Base-by-base conservation (phyloP, 1,140 invertebrate genomes). In the Rhyzopertha dominica region DNA sequence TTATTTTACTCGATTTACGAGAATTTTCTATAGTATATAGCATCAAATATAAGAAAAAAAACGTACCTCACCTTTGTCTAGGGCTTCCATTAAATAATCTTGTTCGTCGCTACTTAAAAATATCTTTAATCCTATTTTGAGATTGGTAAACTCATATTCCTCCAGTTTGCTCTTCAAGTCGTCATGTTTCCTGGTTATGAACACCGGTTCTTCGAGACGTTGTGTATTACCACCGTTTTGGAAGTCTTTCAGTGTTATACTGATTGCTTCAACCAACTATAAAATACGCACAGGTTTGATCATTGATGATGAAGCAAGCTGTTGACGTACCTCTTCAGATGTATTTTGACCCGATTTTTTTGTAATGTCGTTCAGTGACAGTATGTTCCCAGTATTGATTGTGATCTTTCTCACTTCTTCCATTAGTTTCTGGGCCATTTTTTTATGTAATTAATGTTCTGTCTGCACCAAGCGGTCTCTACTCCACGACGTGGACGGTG, bases 321-420 rank as follows among this genome's bases (percentile, higher is more conserved):
- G 24, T 39, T 14, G 9, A 58, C 59, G 70, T 67, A 90, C 88
- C 76, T 94, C 89, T 65, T 90, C 85, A 30, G 81, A 81, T 16
- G 88, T 79, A 69, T 80, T 84, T 62, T 87, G 82, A 49, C 82
- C 84, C 38, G 85, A 81, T 63, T 89, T 90, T 66, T 83, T 85
- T 61, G 86, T 89, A 13, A 90, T 73, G 59, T 88, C 80, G 61
- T 86, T 84, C 43, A 87, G 76, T 53, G 79, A 82, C 22, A 93
- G 74, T 49, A 93, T 86, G 70, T 94, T 93, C 40, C 90, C 90
- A 23, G 88, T 91, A 56, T 87, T 85, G 43, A 92, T 78, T 31
- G 65, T 54, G 17, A 59, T 31, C 31, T 51, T 53, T 30, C 41
- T 34, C 30, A 39, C 19, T 32, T 35, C 23, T 29, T 32, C 18